A percentile compares a stretch with the other conserved stretches of the same genome.
Conservation (phyloP, 2,888 invertebrate genomes). For the Aphidius colemani region DNA sequence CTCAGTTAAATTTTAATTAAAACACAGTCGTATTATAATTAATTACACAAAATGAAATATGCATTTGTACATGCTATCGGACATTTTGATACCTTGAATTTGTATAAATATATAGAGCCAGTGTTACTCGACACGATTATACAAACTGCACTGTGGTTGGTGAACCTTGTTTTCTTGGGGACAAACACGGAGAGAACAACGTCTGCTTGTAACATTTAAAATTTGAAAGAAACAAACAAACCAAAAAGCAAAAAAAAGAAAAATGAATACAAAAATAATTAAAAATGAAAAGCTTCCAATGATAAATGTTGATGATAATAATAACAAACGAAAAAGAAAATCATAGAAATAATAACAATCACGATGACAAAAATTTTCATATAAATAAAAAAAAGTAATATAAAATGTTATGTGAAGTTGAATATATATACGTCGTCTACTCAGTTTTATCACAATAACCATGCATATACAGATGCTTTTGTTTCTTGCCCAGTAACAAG, state of each 20-base stretch:
- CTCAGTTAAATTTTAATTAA: conserved; percentile 42
- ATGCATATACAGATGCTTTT: conserved; percentile 41
- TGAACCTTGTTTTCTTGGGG: not conserved
- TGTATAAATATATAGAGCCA: conserved; percentile 21
- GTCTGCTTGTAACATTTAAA: not conserved
- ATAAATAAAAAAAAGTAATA: conserved; percentile 13
- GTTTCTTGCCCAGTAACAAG: conserved; percentile 47
- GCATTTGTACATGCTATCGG: conserved; percentile 33
- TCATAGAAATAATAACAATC: no score
- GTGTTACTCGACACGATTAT: conserved; percentile 4
- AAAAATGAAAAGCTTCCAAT: conserved; percentile 4
- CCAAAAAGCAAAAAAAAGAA: not conserved
- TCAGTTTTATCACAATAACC: conserved; percentile 14
- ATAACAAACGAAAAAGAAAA: no score
- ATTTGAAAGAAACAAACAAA: not conserved
- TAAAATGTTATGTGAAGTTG: not conserved
- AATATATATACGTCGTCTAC: no score
- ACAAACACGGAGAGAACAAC: not conserved
- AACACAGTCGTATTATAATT: conserved; percentile 32
- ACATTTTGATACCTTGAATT: conserved; percentile 35
- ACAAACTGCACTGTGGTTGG: conserved; percentile 10
- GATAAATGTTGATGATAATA: no score
- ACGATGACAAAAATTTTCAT: no score
- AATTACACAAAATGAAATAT: conserved; percentile 42
- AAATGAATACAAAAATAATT: conserved; percentile 1